Percentiles rank a stretch among this genome's conserved stretches.
phyloP scores from a whole-genome alignment of 2,888 invertebrate genomes.

The Empis stercorea region DNA sequence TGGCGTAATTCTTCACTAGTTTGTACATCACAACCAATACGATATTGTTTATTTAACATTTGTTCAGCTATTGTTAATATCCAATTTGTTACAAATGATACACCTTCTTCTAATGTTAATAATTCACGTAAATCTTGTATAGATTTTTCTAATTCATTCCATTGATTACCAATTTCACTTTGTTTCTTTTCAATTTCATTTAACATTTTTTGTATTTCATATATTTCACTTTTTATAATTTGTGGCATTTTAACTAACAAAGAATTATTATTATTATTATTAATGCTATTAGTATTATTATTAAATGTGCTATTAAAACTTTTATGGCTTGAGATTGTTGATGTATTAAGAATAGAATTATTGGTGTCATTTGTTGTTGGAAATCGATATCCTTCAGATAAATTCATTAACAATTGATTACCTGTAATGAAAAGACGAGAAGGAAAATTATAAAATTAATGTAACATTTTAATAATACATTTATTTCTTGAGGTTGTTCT shows the following conservation, averaged over 20 bases:
- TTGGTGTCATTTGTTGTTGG: conserved; percentile 14
- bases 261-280: conserved; percentile 11
- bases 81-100: conserved; percentile 64
- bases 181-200: conserved; percentile 46
- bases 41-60: conserved; percentile 53
- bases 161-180: conserved; percentile 45
- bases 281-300: conserved; percentile 11
- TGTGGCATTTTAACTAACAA: conserved; percentile 38
- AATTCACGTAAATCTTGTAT: conserved; percentile 48
- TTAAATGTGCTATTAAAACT: conserved; percentile 5
- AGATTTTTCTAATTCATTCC: conserved; percentile 45
- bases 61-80: conserved; percentile 63
- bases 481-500: too few relatives aligned
- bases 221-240: conserved; percentile 47
- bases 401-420: conserved; percentile 32
- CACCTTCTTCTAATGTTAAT: conserved; percentile 46
- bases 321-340: conserved; percentile 5
- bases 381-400: conserved; percentile 30
- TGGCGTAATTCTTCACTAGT: conserved; percentile 59
- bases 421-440: conserved; percentile 22
- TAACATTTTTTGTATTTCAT: conserved; percentile 43
- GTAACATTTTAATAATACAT: too few relatives aligned
- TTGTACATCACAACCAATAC: conserved; percentile 57
- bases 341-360: conserved; percentile 8
- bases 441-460: too few relatives aligned